A percentile compares a stretch with the other conserved stretches of the same genome.
Conservation (phyloP, 2,113 vertebrate species). For the Anhinga anhinga region DNA sequence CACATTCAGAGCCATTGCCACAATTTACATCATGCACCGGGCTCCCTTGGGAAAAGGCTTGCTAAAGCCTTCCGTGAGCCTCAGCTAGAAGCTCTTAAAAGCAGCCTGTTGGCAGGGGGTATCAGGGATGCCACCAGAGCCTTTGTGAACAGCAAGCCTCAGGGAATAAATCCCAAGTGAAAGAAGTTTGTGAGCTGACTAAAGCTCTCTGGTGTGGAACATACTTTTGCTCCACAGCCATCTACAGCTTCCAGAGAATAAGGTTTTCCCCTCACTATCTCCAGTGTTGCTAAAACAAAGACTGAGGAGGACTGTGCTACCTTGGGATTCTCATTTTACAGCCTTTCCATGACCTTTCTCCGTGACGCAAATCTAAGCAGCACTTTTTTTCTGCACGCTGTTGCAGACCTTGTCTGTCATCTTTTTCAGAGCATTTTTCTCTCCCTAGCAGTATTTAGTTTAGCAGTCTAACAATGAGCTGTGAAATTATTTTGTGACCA, state of each 20-base stretch:
- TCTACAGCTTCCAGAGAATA: not conserved
- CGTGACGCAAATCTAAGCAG: not conserved
- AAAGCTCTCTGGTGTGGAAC: not conserved
- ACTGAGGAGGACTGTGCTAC: not conserved
- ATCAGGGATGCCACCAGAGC: not conserved
- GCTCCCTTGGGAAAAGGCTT: not conserved
- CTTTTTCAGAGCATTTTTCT: not conserved
- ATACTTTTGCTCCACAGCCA: not conserved
- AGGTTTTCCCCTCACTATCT: not conserved
- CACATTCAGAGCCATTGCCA: not conserved
- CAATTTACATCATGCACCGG: not conserved
- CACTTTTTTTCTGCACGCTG: accelerated
- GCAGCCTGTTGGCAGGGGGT: not conserved
- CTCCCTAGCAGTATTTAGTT: not conserved
- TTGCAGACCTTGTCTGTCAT: not conserved
- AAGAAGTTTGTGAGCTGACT: not conserved
- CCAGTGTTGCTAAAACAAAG: not conserved
- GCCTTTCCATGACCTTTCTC: not conserved
- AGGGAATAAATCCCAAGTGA: not conserved
- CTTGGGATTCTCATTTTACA: constrained; percentile 46
- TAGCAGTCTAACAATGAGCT: not conserved
- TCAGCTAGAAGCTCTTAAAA: not conserved
- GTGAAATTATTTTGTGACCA: not conserved
- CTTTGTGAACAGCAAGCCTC: accelerated
- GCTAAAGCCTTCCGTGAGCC: not conserved